Base-by-base conservation (phyloP, 2,113 vertebrate genomes). In the Trichechus manatus region DNA sequence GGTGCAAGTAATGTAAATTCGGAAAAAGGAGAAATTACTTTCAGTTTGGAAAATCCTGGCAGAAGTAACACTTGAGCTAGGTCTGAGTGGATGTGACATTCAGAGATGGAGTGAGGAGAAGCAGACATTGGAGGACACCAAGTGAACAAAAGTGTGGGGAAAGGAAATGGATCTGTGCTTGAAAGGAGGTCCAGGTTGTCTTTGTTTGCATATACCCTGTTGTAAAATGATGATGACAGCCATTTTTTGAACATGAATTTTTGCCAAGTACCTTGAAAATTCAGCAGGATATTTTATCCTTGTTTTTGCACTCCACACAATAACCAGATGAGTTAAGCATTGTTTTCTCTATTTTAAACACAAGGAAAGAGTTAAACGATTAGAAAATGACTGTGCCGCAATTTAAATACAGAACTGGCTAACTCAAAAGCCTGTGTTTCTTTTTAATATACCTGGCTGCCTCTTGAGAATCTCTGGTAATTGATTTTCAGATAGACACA, bases 291-390 rank as follows among this genome's bases (percentile, higher is more conserved):
- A 10, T 59, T 89, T 79, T 10, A 5, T 47, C 53, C 22, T 31
- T 31, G 42, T 9, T 42, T 22, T 0, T 70, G 17, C 64, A 59
- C 83, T 44, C 64, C 36, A 56, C 31, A 2, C 15, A 47, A 4
- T 66, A 61, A 68, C 47, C 39, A 19, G 56, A 3, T 44, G 27
- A 72, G 19, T 31, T 86, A 56, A 27, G 50, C 23, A 22, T 75
- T 93, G 5, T 81, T 87, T 87, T 53, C 50, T n/a, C 13, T 92
- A 4, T 77, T 94, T 78, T 61, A 87, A 63, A 94, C 14, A 25
- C 23, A 19, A 83, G 86, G 61, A 68, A 74, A 39, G 64, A 39
- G 29, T 50, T 72, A 53, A 4, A 31, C 11, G 53, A 11, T 11
- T 86, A 81, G 68, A 74, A 89, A 78, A 53, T 9, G 33, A n/a